Evolutionary conservation across 2,113 vertebrate genomes (phyloP).

Genomic region (Clarias gariepinus): DNA sequence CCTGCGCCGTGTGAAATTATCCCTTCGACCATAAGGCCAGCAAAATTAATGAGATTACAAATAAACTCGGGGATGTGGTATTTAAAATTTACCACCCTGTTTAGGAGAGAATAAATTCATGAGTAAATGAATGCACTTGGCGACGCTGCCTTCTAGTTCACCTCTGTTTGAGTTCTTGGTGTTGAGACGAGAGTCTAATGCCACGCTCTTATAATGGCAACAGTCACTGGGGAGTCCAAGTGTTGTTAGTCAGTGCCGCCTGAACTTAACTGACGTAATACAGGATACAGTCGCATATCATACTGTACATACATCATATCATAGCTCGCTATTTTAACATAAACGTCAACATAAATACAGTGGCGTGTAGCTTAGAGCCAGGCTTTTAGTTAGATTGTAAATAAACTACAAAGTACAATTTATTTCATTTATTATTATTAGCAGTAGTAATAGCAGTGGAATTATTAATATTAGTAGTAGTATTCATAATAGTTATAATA

Average conservation of each 20-base stretch:
- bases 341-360: too few species aligned
- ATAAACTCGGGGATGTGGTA: slow-evolving; percentile 8
- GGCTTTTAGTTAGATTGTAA: too few species aligned
- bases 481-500: neutral
- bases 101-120: neutral
- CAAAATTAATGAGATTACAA: neutral
- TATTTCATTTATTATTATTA: neutral
- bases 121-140: neutral
- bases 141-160: neutral
- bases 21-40: neutral
- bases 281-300: neutral
- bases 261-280: neutral
- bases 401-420: neutral
- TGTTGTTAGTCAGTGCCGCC: neutral
- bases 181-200: neutral
- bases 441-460: neutral
- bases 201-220: neutral
- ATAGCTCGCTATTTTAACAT: too few species aligned
- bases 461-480: neutral
- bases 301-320: too few species aligned
- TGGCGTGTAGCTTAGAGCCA: too few species aligned
- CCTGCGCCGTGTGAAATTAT: neutral
- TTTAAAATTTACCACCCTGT: slow-evolving; percentile 3
- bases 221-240: neutral
- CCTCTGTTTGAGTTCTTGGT: neutral